Conservation (phyloP, 2,797 vertebrate species). For the Hypotaenidia philippensis region DNA sequence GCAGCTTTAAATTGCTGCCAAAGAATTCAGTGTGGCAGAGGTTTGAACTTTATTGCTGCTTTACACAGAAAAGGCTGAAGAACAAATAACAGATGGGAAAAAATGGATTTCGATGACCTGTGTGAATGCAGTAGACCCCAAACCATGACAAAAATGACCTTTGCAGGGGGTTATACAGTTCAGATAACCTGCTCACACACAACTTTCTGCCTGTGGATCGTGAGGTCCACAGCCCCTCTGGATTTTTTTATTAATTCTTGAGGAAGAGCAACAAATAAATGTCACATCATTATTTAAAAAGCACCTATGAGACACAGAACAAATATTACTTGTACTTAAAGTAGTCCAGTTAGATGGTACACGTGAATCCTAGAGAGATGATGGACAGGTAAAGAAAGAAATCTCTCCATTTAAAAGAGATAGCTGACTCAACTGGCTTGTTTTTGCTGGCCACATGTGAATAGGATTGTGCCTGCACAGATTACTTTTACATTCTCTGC, state of each 20-base stretch:
- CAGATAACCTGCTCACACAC: neutral
- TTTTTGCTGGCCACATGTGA: conserved; percentile 67
- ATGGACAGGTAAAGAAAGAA: conserved; percentile 51
- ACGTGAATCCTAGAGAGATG: conserved; percentile 32
- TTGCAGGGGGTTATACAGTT: neutral
- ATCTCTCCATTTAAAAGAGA: conserved; percentile 12
- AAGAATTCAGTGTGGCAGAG: conserved; percentile 48
- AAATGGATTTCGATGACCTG: neutral
- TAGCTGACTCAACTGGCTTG: neutral
- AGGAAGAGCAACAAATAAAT: conserved; percentile 49
- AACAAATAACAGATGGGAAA: conserved; percentile 8
- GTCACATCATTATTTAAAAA: neutral
- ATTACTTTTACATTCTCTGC: conserved; percentile 40
- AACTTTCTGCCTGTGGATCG: neutral
- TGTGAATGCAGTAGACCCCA: neutral
- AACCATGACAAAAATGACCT: neutral
- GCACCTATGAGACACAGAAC: neutral
- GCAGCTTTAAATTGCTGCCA: conserved; percentile 56
- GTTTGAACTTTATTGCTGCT: conserved; percentile 36
- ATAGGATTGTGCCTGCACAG: conserved; percentile 27
- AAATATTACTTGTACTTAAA: conserved; percentile 47
- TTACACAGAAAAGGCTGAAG: conserved; percentile 6
- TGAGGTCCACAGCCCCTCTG: neutral
- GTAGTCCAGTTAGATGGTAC: neutral
- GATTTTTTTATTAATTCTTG: conserved; percentile 20